Evolutionary conservation across 2,113 vertebrate genomes (phyloP).

Genomic region (Tor tambroides): DNA sequence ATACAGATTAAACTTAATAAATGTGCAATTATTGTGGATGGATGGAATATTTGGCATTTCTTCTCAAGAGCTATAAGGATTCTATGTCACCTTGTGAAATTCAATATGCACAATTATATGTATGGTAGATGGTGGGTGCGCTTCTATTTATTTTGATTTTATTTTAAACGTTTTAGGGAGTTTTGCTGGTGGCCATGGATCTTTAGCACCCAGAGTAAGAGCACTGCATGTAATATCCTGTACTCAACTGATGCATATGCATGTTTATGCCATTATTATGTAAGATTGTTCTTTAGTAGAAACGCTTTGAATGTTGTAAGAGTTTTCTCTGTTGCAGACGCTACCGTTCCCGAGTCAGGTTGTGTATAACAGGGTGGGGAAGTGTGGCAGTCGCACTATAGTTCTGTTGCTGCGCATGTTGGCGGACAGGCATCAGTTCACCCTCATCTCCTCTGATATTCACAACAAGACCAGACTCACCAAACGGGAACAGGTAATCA

Average conservation of each 20-base stretch:
- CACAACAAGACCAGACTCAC: conserved; percentile 98
- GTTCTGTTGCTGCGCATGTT: conserved; percentile 91
- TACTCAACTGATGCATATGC: neutral
- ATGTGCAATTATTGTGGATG: neutral
- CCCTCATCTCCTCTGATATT: conserved; percentile 93
- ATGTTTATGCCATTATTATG: conserved; percentile 49
- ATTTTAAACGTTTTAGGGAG: conserved; percentile 76
- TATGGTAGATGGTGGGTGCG: neutral
- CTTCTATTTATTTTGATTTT: neutral
- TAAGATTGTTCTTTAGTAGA: conserved; percentile 68
- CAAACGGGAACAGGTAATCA: conserved; percentile 89
- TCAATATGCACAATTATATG: neutral
- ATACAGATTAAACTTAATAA: neutral
- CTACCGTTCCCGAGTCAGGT: conserved; percentile 96
- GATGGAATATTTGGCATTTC: neutral
- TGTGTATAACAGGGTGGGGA: conserved; percentile 97
- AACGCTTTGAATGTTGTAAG: neutral
- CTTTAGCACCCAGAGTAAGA: conserved; percentile 85
- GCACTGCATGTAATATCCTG: neutral
- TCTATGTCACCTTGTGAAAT: neutral
- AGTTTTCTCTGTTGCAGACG: conserved; percentile 72
- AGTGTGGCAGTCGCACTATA: conserved; percentile 96
- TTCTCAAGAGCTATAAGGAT: neutral
- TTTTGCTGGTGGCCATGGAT: conserved; percentile 90
- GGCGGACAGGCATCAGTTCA: conserved; percentile 92